Evolutionary conservation across 2,888 invertebrate genomes (phyloP).

Genomic region (Omphaloscelis lunosa): DNA sequence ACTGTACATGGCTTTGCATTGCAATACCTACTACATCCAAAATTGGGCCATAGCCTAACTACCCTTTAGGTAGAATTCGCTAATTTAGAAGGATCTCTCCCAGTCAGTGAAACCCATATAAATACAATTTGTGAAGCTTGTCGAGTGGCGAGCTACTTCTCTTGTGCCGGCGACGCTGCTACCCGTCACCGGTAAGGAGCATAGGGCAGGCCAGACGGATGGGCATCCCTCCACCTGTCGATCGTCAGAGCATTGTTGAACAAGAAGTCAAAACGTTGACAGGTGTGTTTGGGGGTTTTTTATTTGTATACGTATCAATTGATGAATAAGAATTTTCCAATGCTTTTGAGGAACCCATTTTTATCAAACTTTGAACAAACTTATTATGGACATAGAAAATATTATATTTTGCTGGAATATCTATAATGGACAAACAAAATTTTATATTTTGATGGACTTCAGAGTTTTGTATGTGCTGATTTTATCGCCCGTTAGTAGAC

Average conservation of each 20-base stretch:
- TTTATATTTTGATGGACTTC: not conserved
- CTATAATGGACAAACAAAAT: not conserved
- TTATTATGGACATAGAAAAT: not conserved
- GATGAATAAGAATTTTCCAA: not conserved
- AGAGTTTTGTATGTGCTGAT: not conserved
- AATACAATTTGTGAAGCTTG: constrained; percentile 32
- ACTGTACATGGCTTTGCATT: not conserved
- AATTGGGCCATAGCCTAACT: constrained; percentile 1
- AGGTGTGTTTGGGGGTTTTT: constrained; percentile 18
- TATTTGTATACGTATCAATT: not conserved
- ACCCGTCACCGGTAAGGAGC: constrained; percentile 55
- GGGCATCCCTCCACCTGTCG: constrained; percentile 50
- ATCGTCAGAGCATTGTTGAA: constrained; percentile 50
- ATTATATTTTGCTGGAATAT: constrained; percentile 7
- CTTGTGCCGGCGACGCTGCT: constrained; percentile 58
- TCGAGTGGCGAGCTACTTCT: constrained; percentile 42
- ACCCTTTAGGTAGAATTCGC: not conserved
- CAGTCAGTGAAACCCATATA: constrained; percentile 24
- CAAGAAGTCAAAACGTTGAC: constrained; percentile 47
- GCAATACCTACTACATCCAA: not conserved
- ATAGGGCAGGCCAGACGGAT: constrained; percentile 54
- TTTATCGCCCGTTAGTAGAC: not conserved
- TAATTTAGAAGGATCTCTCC: constrained; percentile 10
- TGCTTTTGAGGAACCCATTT: not conserved
- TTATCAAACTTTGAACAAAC: not conserved